Evolutionary conservation across 2,113 vertebrate genomes (phyloP).

Genomic region (Vimba vimba): DNA sequence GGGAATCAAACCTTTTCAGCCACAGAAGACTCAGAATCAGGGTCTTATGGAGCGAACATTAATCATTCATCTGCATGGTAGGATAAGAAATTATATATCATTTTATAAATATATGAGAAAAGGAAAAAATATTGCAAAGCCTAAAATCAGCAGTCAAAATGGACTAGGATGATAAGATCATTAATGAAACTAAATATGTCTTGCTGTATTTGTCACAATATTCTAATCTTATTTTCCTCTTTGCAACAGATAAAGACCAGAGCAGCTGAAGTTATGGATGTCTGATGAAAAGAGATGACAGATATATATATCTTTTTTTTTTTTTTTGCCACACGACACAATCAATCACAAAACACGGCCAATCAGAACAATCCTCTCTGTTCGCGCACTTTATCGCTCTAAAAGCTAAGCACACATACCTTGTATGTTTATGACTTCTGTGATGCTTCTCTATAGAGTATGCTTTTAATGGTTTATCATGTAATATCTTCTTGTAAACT

Average conservation of each 20-base stretch:
- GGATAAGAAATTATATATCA: neutral
- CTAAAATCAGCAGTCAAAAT: no score
- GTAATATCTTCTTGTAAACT: neutral
- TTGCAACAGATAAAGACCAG: neutral
- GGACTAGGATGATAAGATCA: no score
- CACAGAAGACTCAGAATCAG: neutral
- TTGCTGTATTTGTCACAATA: neutral
- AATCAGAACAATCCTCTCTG: neutral
- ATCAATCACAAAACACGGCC: neutral
- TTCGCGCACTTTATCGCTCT: neutral
- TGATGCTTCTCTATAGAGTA: neutral
- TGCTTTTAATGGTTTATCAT: neutral
- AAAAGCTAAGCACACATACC: neutral
- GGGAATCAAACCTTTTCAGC: constrained; percentile 11
- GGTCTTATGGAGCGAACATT: constrained; percentile 24
- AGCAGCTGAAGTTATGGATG: neutral
- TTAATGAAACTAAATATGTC: no score
- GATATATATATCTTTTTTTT: neutral
- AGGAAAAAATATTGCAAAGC: neutral
- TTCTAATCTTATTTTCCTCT: neutral
- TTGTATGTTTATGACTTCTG: neutral
- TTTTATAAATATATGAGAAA: neutral
- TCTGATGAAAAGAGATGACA: neutral
- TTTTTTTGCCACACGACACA: neutral
- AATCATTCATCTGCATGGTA: constrained; percentile 34